These are phyloP conservation scores for Cossypha polioptera DNA, from an alignment of 2,797 vertebrate species.

Conservation along the genomic window DNA sequence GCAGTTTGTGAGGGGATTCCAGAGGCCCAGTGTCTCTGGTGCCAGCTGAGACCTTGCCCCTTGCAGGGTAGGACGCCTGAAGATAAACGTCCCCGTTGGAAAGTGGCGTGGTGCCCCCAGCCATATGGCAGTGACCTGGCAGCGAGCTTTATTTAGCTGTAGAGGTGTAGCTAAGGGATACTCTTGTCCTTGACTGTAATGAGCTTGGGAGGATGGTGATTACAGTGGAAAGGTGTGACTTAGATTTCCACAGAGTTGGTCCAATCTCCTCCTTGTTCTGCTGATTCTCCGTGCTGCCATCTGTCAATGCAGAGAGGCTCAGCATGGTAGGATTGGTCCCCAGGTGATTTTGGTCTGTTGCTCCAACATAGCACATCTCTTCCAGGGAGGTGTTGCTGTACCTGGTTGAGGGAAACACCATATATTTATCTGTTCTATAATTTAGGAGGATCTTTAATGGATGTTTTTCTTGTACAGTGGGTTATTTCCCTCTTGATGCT, in stretches of 20 bases:
- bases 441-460: background rate
- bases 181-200: background rate
- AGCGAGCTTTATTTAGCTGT: background rate
- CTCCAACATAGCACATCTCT: accelerated
- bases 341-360: background rate
- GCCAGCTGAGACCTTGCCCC: background rate
- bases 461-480: background rate
- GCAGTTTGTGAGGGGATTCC: background rate
- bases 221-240: background rate
- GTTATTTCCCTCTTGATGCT: background rate
- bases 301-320: background rate
- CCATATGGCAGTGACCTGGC: background rate
- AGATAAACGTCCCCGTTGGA: background rate
- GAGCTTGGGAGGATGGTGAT: background rate
- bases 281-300: background rate
- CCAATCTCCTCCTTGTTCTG: background rate
- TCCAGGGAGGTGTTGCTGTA: background rate
- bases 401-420: background rate
- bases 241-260: background rate
- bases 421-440: background rate
- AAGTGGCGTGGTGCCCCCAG: background rate
- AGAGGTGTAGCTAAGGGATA: background rate
- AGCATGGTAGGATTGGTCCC: accelerated
- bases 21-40: background rate
- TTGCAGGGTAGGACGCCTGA: background rate